These are phyloP conservation scores for Anser brachyrhynchus DNA, from an alignment of 2,113 vertebrate species.

Conservation along the genomic window DNA sequence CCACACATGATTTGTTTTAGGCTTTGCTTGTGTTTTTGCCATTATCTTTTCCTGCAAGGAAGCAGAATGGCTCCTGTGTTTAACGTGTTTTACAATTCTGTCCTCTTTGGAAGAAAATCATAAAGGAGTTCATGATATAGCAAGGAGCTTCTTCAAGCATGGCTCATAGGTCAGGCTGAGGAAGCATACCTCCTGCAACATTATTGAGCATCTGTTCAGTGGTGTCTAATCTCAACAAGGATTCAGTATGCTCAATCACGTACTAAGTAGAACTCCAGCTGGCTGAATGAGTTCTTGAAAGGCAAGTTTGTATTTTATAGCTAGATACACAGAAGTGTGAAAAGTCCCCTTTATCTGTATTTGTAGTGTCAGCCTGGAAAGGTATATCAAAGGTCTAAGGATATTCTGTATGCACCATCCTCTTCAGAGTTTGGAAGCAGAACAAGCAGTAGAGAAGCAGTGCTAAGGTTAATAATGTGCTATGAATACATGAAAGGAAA, in stretches of 20 bases:
- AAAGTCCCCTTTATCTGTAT: neutral
- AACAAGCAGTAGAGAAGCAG: neutral
- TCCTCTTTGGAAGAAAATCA: neutral
- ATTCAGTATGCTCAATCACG: neutral
- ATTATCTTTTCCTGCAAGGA: neutral
- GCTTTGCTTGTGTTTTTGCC: neutral
- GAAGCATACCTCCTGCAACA: neutral
- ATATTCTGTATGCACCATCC: neutral
- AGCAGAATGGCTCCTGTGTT: neutral
- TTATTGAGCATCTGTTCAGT: neutral
- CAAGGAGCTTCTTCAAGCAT: neutral
- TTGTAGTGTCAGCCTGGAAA: neutral
- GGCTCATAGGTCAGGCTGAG: neutral
- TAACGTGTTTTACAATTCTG: neutral
- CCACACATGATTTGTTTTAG: neutral
- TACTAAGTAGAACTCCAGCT: neutral
- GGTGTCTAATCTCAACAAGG: neutral
- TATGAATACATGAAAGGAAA: neutral
- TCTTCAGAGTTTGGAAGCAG: neutral
- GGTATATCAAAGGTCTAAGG: neutral
- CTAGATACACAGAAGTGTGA: neutral
- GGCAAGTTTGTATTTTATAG: constrained; percentile 1
- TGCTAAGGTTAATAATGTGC: constrained; percentile 4
- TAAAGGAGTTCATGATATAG: neutral
- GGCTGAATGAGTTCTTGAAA: constrained; percentile 28